A percentile compares a stretch with the other conserved stretches of the same genome.
Conservation (phyloP, 2,113 vertebrate genomes). For the Gallinago media region DNA sequence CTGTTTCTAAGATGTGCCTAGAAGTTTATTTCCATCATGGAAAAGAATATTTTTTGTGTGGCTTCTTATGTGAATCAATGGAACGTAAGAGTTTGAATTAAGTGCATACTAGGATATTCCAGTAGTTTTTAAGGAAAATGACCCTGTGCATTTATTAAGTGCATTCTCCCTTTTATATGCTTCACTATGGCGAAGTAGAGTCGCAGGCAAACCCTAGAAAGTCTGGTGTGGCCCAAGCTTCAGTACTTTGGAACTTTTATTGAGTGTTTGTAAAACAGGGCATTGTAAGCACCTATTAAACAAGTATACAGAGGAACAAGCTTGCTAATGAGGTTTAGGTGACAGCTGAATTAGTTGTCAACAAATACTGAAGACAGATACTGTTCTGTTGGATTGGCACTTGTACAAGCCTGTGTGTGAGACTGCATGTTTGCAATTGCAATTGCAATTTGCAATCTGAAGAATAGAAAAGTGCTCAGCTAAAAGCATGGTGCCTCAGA, state of each 20-base stretch:
- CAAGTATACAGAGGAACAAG: background rate
- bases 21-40: background rate
- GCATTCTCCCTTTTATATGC: background rate
- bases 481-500: background rate
- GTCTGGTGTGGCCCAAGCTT: background rate
- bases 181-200: background rate
- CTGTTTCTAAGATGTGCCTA: background rate
- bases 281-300: background rate
- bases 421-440: fast-evolving
- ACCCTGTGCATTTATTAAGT: background rate
- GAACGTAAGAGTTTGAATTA: background rate
- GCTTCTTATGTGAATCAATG: background rate
- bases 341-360: background rate
- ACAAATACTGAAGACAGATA: background rate
- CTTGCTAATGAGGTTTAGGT: background rate
- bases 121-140: background rate
- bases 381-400: background rate
- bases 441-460: no score
- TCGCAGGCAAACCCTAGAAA: background rate
- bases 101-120: background rate
- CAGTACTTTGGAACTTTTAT: background rate
- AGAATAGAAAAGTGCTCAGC: background rate
- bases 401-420: background rate
- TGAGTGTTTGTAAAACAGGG: background rate
- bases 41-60: background rate